Conservation (phyloP, 1,140 invertebrate genomes). For the Nephotettix cincticeps region DNA sequence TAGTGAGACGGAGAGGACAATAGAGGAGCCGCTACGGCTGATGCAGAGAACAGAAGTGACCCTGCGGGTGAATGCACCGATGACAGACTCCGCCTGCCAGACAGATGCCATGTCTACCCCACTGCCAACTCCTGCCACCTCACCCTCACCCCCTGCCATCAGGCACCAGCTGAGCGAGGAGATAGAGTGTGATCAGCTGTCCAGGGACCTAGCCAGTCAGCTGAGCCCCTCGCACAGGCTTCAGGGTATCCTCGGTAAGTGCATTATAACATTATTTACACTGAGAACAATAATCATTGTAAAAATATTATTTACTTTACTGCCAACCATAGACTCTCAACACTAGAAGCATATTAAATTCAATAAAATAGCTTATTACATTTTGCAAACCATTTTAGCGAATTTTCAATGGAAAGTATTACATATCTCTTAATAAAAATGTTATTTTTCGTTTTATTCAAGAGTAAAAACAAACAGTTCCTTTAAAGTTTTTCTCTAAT, state of each 20-base stretch:
- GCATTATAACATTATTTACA: slow-evolving; percentile 3
- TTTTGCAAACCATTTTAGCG: too few species aligned
- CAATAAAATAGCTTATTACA: too few species aligned
- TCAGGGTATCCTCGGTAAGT: slow-evolving; percentile 65
- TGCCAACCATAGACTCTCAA: too few species aligned
- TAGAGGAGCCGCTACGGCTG: slow-evolving; percentile 28
- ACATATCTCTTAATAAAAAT: too few species aligned
- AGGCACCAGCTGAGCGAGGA: slow-evolving; percentile 58
- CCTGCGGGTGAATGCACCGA: slow-evolving; percentile 28
- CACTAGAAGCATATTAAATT: too few species aligned
- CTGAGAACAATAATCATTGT: too few species aligned
- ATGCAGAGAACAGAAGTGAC: slow-evolving; percentile 27
- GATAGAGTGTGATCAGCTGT: slow-evolving; percentile 76
- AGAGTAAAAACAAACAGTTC: too few species aligned
- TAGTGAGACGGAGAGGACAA: slow-evolving; percentile 17
- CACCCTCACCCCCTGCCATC: slow-evolving; percentile 26
- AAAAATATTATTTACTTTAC: too few species aligned
- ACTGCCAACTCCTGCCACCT: slow-evolving; percentile 31
- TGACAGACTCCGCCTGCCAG: slow-evolving; percentile 40
- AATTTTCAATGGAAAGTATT: too few species aligned
- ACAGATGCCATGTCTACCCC: slow-evolving; percentile 34
- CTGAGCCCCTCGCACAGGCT: slow-evolving; percentile 67
- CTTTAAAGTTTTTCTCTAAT: too few species aligned
- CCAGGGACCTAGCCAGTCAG: slow-evolving; percentile 68
- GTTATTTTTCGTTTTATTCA: too few species aligned